phyloP scores from a whole-genome alignment of 1,140 invertebrate genomes.

The Octopus sinensis region DNA sequence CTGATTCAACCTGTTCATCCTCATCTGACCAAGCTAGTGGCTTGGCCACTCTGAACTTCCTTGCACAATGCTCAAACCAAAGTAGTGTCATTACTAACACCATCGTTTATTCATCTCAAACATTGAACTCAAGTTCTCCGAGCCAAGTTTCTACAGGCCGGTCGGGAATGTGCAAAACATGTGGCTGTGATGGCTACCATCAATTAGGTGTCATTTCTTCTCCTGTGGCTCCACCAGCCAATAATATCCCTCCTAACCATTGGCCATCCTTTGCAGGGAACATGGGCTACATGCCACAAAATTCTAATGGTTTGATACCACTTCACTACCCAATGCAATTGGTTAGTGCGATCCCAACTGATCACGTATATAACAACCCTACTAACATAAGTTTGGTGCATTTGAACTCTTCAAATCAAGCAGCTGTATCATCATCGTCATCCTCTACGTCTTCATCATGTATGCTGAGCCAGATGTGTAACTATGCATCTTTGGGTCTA shows the following conservation, averaged over 20 bases:
- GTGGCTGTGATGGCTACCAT: slow-evolving; percentile 18
- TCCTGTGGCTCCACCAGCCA: background rate
- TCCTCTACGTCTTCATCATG: background rate
- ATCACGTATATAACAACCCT: slow-evolving; percentile 14
- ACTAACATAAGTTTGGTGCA: background rate
- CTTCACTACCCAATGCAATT: background rate
- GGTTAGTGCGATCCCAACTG: no score
- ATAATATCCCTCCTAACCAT: background rate
- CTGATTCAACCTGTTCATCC: background rate
- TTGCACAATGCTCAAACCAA: slow-evolving; percentile 22
- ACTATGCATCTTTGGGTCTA: background rate
- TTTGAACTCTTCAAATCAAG: slow-evolving; percentile 5
- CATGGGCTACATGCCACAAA: slow-evolving; percentile 5
- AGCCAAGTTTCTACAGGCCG: slow-evolving; percentile 7
- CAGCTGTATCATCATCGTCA: background rate
- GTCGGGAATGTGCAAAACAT: slow-evolving; percentile 10
- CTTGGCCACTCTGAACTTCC: background rate
- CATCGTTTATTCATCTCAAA: slow-evolving; percentile 17
- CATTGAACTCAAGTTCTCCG: slow-evolving; percentile 21
- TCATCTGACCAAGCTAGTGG: background rate
- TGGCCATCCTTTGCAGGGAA: background rate
- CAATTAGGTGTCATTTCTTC: slow-evolving; percentile 1
- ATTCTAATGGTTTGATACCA: slow-evolving; percentile 21
- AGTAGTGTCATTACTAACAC: background rate
- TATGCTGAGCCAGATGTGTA: background rate